These are phyloP conservation scores for Bimastos eiseni DNA, from an alignment of 2,888 invertebrate genomes.

Conservation along the genomic window DNA sequence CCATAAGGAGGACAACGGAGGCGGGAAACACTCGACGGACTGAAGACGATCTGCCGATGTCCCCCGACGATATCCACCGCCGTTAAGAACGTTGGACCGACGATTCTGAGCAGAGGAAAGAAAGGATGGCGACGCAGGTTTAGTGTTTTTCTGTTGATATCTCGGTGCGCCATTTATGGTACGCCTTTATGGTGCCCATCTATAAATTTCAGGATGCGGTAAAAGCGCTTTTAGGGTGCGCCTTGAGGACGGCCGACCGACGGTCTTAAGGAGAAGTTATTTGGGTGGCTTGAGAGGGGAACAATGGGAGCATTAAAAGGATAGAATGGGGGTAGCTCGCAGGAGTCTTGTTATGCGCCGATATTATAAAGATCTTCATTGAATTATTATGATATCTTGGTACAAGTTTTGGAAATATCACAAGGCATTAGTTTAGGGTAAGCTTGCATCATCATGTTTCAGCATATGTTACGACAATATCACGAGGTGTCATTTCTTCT, in stretches of 20 bases:
- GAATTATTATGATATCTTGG: not conserved
- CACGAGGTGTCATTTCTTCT: too few relatives aligned
- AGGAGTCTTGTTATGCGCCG: too few relatives aligned
- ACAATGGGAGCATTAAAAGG: too few relatives aligned
- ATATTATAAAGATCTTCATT: too few relatives aligned
- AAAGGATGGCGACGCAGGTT: not conserved
- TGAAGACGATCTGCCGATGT: not conserved
- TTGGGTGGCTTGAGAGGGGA: too few relatives aligned
- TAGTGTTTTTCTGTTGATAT: not conserved
- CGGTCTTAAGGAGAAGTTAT: too few relatives aligned
- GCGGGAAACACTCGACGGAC: not conserved
- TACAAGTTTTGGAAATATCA: not conserved
- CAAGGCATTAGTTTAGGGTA: too few relatives aligned
- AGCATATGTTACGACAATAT: too few relatives aligned
- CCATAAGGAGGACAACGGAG: not conserved
- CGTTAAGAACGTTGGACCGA: not conserved
- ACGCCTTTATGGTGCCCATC: not conserved
- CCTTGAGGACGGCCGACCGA: too few relatives aligned
- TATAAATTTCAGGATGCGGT: not conserved
- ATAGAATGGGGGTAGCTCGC: too few relatives aligned
- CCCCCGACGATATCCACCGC: not conserved
- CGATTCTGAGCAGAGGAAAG: not conserved
- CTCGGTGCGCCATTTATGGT: not conserved
- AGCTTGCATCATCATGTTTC: too few relatives aligned
- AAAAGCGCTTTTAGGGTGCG: not conserved